phyloP scores from a whole-genome alignment of 2,797 vertebrate genomes.

The Diglossa cyanea region DNA sequence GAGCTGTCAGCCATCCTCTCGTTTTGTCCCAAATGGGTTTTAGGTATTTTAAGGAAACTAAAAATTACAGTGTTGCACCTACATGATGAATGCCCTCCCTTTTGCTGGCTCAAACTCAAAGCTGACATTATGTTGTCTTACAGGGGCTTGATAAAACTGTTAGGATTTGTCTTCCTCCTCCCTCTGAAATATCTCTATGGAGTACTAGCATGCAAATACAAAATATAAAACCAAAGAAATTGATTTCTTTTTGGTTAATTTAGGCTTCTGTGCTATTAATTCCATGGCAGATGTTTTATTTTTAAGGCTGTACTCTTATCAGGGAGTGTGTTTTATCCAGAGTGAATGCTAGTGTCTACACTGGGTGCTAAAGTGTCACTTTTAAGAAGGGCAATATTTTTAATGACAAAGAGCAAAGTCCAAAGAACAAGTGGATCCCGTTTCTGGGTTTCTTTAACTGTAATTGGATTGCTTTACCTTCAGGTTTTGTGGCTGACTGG shows the following conservation, averaged over 20 bases:
- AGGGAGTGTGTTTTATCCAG: neutral
- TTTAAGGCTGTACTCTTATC: neutral
- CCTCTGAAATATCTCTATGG: neutral
- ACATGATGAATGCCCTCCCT: neutral
- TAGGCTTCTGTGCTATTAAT: neutral
- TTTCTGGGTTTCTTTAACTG: neutral
- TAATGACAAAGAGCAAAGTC: neutral
- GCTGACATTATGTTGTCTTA: neutral
- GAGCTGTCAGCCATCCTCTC: neutral
- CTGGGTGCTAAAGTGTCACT: neutral
- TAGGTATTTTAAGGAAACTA: constrained; percentile 49
- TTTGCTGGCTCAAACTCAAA: constrained; percentile 8
- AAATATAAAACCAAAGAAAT: neutral
- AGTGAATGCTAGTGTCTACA: neutral
- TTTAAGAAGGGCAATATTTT: neutral
- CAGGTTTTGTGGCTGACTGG: neutral
- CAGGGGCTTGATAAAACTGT: neutral
- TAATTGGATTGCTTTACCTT: neutral
- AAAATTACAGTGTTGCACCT: neutral
- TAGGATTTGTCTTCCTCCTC: neutral
- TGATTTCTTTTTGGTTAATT: neutral
- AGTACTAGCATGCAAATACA: neutral
- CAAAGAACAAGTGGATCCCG: neutral
- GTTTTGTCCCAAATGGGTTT: constrained; percentile 11
- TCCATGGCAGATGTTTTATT: neutral